A percentile compares a stretch with the other conserved stretches of the same genome.
phyloP scores from a whole-genome alignment of 1,140 invertebrate genomes.

The Aleiodes sp. region DNA sequence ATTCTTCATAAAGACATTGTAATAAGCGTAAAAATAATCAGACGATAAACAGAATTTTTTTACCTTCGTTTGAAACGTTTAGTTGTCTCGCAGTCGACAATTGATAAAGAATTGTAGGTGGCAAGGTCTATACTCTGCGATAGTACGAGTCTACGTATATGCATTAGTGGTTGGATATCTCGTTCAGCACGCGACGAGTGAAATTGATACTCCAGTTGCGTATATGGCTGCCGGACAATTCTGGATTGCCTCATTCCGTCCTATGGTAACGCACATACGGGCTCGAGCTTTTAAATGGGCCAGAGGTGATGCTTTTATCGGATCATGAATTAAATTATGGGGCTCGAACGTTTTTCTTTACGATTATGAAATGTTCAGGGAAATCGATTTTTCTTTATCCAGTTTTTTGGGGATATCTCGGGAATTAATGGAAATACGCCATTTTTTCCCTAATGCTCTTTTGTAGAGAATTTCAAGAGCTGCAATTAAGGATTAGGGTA shows the following conservation, averaged over 20 bases:
- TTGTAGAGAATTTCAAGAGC: too few relatives aligned
- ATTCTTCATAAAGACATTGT: too few relatives aligned
- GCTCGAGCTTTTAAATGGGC: neutral
- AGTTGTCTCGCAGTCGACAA: neutral
- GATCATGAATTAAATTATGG: neutral
- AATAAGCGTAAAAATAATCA: too few relatives aligned
- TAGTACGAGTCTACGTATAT: neutral
- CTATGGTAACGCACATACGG: neutral
- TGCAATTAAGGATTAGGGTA: too few relatives aligned
- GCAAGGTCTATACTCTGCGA: neutral
- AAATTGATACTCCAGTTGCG: constrained; percentile 35
- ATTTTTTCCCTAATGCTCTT: too few relatives aligned
- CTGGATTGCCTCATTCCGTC: constrained; percentile 20
- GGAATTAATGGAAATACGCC: too few relatives aligned
- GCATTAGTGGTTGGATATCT: neutral
- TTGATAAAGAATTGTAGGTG: neutral
- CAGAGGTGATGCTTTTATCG: neutral
- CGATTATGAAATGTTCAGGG: too few relatives aligned
- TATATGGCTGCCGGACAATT: constrained; percentile 8
- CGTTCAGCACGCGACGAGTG: constrained; percentile 36
- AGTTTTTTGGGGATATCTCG: too few relatives aligned
- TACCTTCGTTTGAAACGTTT: too few relatives aligned
- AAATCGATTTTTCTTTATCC: too few relatives aligned
- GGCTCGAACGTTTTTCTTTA: neutral
- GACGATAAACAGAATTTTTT: too few relatives aligned